Evolutionary conservation across 2,113 vertebrate genomes (phyloP).

Genomic region (Sander lucioperca): DNA sequence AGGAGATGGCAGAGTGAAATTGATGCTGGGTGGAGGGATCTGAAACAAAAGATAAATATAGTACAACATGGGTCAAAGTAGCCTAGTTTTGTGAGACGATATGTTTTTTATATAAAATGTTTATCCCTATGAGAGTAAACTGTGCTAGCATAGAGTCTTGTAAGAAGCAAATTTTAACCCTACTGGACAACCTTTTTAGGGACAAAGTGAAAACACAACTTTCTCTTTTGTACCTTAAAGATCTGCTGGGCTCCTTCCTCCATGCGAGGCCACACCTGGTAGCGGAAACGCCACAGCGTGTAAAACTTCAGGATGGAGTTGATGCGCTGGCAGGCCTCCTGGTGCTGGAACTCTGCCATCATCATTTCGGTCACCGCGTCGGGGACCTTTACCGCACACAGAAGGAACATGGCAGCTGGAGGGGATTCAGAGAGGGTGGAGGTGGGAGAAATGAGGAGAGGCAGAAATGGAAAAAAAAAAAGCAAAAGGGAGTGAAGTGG

Average conservation of each 20-base stretch:
- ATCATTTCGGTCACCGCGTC: constrained; percentile 97
- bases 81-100: neutral
- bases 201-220: neutral
- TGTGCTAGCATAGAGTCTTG: neutral
- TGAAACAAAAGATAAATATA: constrained; percentile 52
- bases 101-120: neutral
- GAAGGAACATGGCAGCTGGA: constrained; percentile 97
- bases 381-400: constrained; percentile 97
- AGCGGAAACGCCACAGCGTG: constrained; percentile 98
- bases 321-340: constrained; percentile 94
- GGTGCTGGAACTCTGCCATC: constrained; percentile 97
- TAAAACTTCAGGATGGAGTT: constrained; percentile 97
- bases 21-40: constrained; percentile 99
- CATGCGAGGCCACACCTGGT: constrained; percentile 99
- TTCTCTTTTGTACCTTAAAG: constrained; percentile 89
- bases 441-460: neutral
- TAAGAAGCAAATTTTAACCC: neutral
- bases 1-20: constrained; percentile 97
- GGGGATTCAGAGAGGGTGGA: constrained; percentile 5
- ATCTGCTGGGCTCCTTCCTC: constrained; percentile 99
- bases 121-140: neutral
- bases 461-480: neutral
- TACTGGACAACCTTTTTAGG: neutral
- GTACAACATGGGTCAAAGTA: neutral
- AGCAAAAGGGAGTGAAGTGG: neutral